Conservation (phyloP, 1,140 invertebrate genomes). For the Sycobia sp. region DNA sequence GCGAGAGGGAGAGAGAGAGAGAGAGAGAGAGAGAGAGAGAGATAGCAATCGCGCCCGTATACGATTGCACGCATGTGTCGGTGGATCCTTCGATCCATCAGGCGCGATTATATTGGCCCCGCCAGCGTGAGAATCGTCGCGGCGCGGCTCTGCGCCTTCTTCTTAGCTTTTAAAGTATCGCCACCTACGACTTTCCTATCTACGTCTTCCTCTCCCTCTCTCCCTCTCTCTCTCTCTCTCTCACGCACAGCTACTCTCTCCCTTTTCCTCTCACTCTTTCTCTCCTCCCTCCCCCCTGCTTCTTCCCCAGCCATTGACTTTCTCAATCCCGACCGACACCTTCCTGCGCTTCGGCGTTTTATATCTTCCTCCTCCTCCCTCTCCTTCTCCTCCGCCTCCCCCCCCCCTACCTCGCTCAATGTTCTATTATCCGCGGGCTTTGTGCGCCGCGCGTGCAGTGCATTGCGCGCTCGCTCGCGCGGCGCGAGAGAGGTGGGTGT, state of each 20-base stretch:
- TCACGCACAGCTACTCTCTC: too few species aligned
- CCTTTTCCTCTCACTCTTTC: too few species aligned
- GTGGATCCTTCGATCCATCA: constrained; percentile 17
- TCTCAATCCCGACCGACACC: too few species aligned
- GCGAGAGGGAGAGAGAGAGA: too few species aligned
- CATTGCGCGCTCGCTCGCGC: neutral
- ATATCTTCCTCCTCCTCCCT: neutral
- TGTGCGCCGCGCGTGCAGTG: neutral
- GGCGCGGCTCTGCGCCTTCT: neutral
- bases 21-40: too few species aligned
- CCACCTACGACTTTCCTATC: constrained; percentile 20
- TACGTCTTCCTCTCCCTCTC: too few species aligned
- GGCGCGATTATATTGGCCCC: constrained; percentile 18
- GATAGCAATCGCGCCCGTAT: too few species aligned
- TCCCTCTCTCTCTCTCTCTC: too few species aligned
- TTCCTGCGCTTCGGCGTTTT: constrained; percentile 10
- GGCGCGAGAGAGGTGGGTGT: constrained; percentile 19
- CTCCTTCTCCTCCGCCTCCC: neutral
- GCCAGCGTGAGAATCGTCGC: constrained; percentile 26
- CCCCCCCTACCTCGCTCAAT: neutral
- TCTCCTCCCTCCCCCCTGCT: neutral
- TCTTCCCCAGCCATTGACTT: constrained; percentile 8
- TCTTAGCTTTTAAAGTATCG: constrained; percentile 2
- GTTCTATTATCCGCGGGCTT: constrained; percentile 21
- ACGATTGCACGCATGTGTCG: too few species aligned